Percentiles rank a stretch among this genome's conserved stretches.
Conservation (phyloP, 30 jellyfish, hydroid and myxozoan species). For the Morbakka virulenta region DNA sequence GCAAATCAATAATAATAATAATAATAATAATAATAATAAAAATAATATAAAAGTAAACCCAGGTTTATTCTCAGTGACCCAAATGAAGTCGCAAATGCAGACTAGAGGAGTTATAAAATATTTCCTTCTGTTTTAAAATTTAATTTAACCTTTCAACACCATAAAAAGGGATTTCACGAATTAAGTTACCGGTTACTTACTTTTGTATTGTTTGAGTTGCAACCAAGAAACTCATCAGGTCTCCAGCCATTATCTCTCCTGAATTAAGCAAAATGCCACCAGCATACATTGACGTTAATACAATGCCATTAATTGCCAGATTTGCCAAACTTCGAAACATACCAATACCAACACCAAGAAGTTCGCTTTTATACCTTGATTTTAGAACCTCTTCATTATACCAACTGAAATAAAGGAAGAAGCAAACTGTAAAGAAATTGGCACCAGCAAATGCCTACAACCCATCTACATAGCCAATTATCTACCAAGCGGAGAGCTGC, state of each 20-base stretch:
- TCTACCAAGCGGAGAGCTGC: not conserved
- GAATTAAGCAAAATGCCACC: slow-evolving; percentile 83
- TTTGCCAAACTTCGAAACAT: slow-evolving; percentile 89
- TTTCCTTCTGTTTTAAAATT: no score
- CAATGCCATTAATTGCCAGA: slow-evolving; percentile 94
- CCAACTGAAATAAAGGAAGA: slow-evolving; percentile 59
- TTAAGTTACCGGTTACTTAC: no score
- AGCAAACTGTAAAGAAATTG: not conserved
- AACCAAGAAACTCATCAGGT: slow-evolving; percentile 89
- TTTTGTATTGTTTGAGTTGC: slow-evolving; percentile 96
- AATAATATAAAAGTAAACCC: no score
- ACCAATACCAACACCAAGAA: slow-evolving; percentile 95
- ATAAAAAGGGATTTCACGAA: no score
- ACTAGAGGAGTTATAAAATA: no score
- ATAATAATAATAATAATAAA: no score
- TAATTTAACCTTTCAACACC: no score
- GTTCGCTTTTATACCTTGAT: slow-evolving; percentile 62
- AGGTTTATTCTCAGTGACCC: no score
- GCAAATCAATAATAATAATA: no score
- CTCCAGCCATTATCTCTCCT: slow-evolving; percentile 74
- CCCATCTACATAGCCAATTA: not conserved
- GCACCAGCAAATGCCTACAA: not conserved
- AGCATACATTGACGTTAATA: slow-evolving; percentile 69
- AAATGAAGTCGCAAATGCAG: no score
- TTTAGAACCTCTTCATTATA: slow-evolving; percentile 65